Conservation (phyloP, 2,797 vertebrate species). For the Semaprochilodus insignis region DNA sequence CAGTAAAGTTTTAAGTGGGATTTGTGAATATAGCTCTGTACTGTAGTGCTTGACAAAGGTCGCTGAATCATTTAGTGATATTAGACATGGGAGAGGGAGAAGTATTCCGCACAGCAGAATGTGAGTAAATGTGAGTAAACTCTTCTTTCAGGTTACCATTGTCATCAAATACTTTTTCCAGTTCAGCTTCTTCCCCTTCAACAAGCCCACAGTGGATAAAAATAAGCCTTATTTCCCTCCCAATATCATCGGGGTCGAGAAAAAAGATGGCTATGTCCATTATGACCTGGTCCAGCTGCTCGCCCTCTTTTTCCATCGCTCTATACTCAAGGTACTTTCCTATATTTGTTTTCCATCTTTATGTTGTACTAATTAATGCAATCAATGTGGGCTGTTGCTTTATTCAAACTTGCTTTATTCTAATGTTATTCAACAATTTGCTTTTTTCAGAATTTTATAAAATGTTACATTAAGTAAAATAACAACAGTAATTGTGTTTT, state of each 20-base stretch:
- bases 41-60: no score
- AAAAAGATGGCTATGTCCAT: constrained; percentile 96
- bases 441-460: no score
- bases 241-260: constrained; percentile 97
- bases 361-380: neutral
- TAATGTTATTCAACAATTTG: no score
- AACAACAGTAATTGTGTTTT: no score
- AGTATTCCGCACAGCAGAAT: neutral
- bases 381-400: neutral
- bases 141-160: constrained; percentile 86
- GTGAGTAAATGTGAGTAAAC: neutral
- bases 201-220: constrained; percentile 78
- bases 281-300: constrained; percentile 95
- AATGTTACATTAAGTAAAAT: no score
- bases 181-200: constrained; percentile 97
- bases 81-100: no score
- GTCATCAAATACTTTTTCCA: constrained; percentile 99
- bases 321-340: constrained; percentile 92
- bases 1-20: no score
- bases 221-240: constrained; percentile 88
- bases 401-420: no score
- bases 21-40: no score
- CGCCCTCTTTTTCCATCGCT: constrained; percentile 96
- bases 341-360: neutral
- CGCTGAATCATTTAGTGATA: no score